phyloP scores from a whole-genome alignment of 2,797 vertebrate species.

The Sus cebifrons region DNA sequence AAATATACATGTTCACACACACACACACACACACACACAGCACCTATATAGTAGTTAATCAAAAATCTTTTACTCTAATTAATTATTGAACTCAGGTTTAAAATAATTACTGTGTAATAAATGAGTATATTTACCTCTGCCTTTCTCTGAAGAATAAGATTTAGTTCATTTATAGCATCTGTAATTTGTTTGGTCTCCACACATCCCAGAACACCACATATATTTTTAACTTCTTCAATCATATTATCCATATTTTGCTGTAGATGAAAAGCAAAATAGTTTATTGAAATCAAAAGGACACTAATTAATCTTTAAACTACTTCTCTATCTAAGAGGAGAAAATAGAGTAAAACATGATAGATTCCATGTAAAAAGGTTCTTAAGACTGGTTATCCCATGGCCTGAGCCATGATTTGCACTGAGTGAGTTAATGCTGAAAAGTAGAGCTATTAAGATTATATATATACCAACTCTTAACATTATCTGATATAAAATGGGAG shows the following conservation, averaged over 20 bases:
- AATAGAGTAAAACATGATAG: background rate
- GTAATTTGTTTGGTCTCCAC: slow-evolving; percentile 89
- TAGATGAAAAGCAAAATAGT: background rate
- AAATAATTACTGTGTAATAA: background rate
- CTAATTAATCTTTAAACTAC: background rate
- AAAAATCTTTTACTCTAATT: background rate
- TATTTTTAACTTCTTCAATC: slow-evolving; percentile 86
- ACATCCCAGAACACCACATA: slow-evolving; percentile 88
- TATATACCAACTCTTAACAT: background rate
- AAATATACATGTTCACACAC: background rate
- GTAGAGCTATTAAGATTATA: background rate
- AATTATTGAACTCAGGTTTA: slow-evolving; percentile 42
- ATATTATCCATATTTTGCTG: slow-evolving; percentile 80
- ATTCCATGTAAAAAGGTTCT: background rate
- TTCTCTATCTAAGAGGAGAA: background rate
- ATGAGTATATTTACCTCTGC: slow-evolving; percentile 84
- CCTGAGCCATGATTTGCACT: background rate
- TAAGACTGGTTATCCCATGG: background rate
- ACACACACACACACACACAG: background rate
- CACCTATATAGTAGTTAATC: background rate
- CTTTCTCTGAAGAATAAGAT: slow-evolving; percentile 54
- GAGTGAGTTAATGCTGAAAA: background rate
- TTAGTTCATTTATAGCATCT: slow-evolving; percentile 84
- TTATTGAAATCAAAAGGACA: background rate
- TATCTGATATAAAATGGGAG: background rate